Evolutionary conservation across 2,113 vertebrate genomes (phyloP), one percentile per base, ranked within the genome.

Genomic region (Gallinago undulata): DNA sequence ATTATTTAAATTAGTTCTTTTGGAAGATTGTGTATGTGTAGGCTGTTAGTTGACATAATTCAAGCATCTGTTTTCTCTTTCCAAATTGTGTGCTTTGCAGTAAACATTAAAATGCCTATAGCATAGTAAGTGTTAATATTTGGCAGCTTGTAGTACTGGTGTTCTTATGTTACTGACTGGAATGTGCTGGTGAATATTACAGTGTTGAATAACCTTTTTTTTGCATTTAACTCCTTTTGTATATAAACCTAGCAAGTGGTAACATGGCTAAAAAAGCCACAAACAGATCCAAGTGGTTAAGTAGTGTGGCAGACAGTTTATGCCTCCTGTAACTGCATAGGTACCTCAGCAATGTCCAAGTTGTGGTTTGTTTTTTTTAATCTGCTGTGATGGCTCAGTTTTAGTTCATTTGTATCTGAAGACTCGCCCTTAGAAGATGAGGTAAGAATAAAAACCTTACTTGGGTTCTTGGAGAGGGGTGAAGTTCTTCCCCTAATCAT

Each of bases 11-110:
- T 64, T 11, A 41, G 31, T 69, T 85, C 35, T 91, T 81, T 43
- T 80, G 72, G 37, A 86, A 80, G 70, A 70, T 7, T 45, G 10
- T 33, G 11, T 51, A 47, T 78, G 30, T 83, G 90, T 79, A 62
- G 86, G 84, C 89, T 89, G 76, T 63, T 59, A 87, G 62, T 75
- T 97, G 86, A 84, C 43, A 57, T 80, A 94, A 43, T 43, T 43
- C 41, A 43, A 43, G 41, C 14, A 43, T 43, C 41, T 43, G 41
- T 43, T 93, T 37, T 63, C 60, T 92, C 43, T 30, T 86, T 77
- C 19, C 51, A 75, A 75, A 64, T 63, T 76, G 30, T 14, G 1
- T 78, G 60, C 62, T 92, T 95, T 83, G 67, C 75, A 90, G 37
- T 89, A 95, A 93, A 89, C 47, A 48, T 77, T 73, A 41, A 90